Conservation (phyloP, 1,140 invertebrate genomes). For the Zaprionus tsacasi region DNA sequence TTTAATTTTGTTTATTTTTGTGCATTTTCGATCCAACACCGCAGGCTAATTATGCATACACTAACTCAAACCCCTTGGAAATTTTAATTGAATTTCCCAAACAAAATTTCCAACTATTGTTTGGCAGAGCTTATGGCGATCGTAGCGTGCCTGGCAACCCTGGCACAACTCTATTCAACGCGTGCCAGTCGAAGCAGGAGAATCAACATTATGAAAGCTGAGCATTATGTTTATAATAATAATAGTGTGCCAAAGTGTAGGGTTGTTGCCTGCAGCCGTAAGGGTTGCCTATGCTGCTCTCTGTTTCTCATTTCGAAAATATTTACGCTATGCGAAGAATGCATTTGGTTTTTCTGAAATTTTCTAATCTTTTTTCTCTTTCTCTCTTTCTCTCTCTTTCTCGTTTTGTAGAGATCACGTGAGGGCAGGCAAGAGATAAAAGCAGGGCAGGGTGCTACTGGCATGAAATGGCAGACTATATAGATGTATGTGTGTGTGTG, state of each 20-base stretch:
- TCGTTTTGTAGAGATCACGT: slow-evolving; percentile 26
- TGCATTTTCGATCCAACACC: not conserved
- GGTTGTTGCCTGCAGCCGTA: slow-evolving; percentile 26
- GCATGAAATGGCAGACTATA: slow-evolving; percentile 57
- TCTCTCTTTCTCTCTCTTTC: not conserved
- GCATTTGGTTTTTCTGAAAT: slow-evolving; percentile 50
- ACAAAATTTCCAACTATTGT: slow-evolving; percentile 1
- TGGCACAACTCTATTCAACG: slow-evolving; percentile 24
- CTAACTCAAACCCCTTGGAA: not conserved
- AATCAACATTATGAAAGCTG: slow-evolving; percentile 66
- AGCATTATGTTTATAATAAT: slow-evolving; percentile 73
- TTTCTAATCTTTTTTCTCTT: slow-evolving; percentile 58
- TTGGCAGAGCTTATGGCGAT: slow-evolving; percentile 22
- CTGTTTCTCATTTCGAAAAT: slow-evolving; percentile 70
- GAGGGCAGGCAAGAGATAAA: slow-evolving; percentile 17
- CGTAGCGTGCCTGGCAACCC: slow-evolving; percentile 15
- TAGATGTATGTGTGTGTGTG: not conserved
- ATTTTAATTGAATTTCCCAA: slow-evolving; percentile 18
- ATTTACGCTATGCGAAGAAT: slow-evolving; percentile 70
- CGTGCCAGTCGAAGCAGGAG: slow-evolving; percentile 43
- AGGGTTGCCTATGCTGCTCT: slow-evolving; percentile 53
- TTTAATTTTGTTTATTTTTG: not conserved
- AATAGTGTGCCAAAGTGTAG: slow-evolving; percentile 74
- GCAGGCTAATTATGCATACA: slow-evolving; percentile 1
- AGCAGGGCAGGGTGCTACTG: slow-evolving; percentile 17